These are phyloP conservation scores for Neosilurus mollespiculum DNA, from an alignment of 2,797 vertebrate species.

Conservation along the genomic window DNA sequence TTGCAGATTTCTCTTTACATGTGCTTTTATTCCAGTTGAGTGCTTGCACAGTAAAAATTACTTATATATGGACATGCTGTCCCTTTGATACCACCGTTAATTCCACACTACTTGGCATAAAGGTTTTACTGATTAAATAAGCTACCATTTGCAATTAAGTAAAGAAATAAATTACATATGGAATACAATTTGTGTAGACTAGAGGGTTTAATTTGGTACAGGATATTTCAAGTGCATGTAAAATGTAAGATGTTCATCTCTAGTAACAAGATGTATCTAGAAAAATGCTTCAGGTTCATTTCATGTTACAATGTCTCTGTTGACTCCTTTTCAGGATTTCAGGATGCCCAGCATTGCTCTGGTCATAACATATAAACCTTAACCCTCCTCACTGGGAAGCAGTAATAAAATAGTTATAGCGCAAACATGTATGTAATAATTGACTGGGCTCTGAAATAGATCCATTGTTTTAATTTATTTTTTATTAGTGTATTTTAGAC, in stretches of 20 bases:
- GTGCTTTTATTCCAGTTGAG: constrained; percentile 42
- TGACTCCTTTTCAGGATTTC: constrained; percentile 46
- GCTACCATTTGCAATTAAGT: constrained; percentile 13
- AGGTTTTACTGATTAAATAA: neutral
- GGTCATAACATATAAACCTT: constrained; percentile 1
- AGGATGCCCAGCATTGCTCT: constrained; percentile 19
- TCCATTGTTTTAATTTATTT: constrained; percentile 12
- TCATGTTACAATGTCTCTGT: constrained; percentile 15
- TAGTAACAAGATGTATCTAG: neutral
- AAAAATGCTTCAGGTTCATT: neutral
- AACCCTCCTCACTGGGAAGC: neutral
- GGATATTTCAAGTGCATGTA: constrained; percentile 42
- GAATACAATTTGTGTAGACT: constrained; percentile 2
- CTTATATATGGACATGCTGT: constrained; percentile 1
- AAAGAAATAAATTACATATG: neutral
- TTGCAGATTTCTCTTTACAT: constrained; percentile 1
- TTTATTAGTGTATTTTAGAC: constrained; percentile 32
- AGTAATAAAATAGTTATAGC: no score
- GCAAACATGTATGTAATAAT: neutral
- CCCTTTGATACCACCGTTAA: constrained; percentile 14
- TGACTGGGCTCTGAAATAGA: constrained; percentile 48
- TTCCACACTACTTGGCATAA: constrained; percentile 43
- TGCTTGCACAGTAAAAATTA: constrained; percentile 22
- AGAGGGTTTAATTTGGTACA: neutral
- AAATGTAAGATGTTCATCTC: constrained; percentile 16